These are phyloP conservation scores for Sylvietta virens DNA, from an alignment of 2,113 vertebrate species.

Conservation along the genomic window DNA sequence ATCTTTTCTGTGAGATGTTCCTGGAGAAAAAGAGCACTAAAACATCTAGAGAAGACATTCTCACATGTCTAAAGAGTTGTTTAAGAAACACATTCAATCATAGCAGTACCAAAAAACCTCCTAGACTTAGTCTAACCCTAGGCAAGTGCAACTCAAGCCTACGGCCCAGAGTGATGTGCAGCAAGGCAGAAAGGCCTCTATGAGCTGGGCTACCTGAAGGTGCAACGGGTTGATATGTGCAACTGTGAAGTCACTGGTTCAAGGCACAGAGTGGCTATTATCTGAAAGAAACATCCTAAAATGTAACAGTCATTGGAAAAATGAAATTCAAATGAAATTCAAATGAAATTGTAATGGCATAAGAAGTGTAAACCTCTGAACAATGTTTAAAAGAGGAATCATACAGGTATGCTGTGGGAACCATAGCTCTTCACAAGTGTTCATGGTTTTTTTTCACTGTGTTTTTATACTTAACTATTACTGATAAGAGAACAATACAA, in stretches of 20 bases:
- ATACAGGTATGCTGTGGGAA: rapidly evolving
- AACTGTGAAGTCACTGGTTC: not conserved
- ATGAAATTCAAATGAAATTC: not conserved
- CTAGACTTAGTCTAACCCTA: not conserved
- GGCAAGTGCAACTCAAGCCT: not conserved
- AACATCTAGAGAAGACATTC: not conserved
- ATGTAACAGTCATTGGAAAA: not conserved
- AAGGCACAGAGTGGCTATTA: not conserved
- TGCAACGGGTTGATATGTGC: not conserved
- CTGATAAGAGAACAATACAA: not conserved
- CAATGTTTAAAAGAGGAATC: not conserved
- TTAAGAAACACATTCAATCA: not conserved
- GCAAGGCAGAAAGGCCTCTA: not conserved
- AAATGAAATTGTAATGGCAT: not conserved
- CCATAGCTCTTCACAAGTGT: not conserved
- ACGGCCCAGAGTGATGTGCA: not conserved
- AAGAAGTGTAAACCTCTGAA: not conserved
- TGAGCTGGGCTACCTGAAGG: not conserved
- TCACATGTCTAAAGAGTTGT: not conserved
- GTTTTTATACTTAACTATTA: not conserved
- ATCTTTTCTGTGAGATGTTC: not conserved
- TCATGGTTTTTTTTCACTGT: not conserved
- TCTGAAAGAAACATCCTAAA: not conserved
- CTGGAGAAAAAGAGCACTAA: not conserved
- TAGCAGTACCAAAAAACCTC: not conserved